Base-by-base conservation (phyloP, 2,888 invertebrate genomes). In the Cetonia aurata region DNA sequence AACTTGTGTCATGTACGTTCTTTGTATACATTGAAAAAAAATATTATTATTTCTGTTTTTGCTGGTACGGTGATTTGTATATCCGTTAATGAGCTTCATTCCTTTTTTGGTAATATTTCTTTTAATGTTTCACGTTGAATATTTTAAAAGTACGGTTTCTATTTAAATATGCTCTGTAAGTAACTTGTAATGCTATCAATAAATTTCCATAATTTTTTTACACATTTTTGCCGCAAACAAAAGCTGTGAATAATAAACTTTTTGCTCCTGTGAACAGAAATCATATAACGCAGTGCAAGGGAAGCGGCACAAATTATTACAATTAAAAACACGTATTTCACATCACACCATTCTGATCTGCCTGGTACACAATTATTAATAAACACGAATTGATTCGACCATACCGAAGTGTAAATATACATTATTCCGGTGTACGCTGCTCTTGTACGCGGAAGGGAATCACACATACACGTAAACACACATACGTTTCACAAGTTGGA, bases 401-500 rank as follows among this genome's bases (percentile, higher is more conserved):
- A 68, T 48, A 57, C 33, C 46, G 6, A 56, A 41, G 57, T 57
- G 50, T 50, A 67, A 56, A 67, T 56, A 42, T 55, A 55, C 19
- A 67, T 67, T 53, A 53, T 67, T 55, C 44, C 31, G 55, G 12
- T 42, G 53, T 55, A 42, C 33, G 13, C 42, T 55, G 12, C 46
- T 44, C 33, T 25, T 44, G 42, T 53, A n/a, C 12, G 12, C 17
- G 17, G 37, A 25, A 50, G 9, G 13, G 15, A 52, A 13, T 60
- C 44, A 19, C 12, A n/a, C 50, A 52, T 50, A 65, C 41, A 65
- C 37, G 37, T 37, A 37, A 37, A 41, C 37, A 37, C 13, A 31
- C 67, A 72, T 53, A 66, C 68, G 73, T 71, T 75, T 75, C 74
- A 74, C 75, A 73, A 73, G 73, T 72, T 72, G 74, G 71, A 70